Evolutionary conservation across 2,797 vertebrate genomes (phyloP).

Genomic region (Brachymystax lenok): DNA sequence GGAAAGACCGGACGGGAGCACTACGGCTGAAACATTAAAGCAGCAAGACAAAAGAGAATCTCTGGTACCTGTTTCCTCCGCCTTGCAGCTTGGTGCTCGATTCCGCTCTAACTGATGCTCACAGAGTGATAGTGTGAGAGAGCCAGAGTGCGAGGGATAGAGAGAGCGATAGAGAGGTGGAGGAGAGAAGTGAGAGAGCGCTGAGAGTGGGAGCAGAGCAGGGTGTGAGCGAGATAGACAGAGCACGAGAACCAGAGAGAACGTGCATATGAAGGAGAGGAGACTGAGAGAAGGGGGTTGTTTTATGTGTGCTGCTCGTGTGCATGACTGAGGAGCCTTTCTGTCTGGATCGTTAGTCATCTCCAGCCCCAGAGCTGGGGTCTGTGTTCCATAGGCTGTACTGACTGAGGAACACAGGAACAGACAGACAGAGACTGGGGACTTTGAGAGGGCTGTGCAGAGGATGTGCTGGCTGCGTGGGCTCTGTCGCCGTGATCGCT

Average conservation of each 20-base stretch:
- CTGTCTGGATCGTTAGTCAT: slow-evolving; percentile 53
- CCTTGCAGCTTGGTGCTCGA: too few species aligned
- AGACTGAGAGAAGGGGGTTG: not conserved
- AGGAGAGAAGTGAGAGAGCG: slow-evolving; percentile 38
- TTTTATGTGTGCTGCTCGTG: slow-evolving; percentile 46
- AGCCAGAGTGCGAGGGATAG: slow-evolving; percentile 67
- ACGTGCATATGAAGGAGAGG: not conserved
- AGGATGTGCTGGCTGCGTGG: slow-evolving; percentile 73
- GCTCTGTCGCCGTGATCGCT: slow-evolving; percentile 71
- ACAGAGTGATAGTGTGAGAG: slow-evolving; percentile 44
- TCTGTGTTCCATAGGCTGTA: slow-evolving; percentile 40
- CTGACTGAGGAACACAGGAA: slow-evolving; percentile 26
- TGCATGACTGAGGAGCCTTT: slow-evolving; percentile 44
- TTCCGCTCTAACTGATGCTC: too few species aligned
- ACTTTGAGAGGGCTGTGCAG: slow-evolving; percentile 53
- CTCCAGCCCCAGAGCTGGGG: slow-evolving; percentile 33
- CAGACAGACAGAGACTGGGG: slow-evolving; percentile 36
- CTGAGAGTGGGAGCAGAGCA: too few species aligned
- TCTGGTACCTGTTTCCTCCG: slow-evolving; percentile 49
- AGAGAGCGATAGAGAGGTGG: slow-evolving; percentile 46
- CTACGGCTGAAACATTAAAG: slow-evolving; percentile 60
- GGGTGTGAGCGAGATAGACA: slow-evolving; percentile 8
- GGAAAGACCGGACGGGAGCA: too few species aligned
- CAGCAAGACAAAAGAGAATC: slow-evolving; percentile 59
- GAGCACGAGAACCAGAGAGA: slow-evolving; percentile 52